phyloP scores from a whole-genome alignment of 2,888 invertebrate species.

The Andrena hattorfiana region DNA sequence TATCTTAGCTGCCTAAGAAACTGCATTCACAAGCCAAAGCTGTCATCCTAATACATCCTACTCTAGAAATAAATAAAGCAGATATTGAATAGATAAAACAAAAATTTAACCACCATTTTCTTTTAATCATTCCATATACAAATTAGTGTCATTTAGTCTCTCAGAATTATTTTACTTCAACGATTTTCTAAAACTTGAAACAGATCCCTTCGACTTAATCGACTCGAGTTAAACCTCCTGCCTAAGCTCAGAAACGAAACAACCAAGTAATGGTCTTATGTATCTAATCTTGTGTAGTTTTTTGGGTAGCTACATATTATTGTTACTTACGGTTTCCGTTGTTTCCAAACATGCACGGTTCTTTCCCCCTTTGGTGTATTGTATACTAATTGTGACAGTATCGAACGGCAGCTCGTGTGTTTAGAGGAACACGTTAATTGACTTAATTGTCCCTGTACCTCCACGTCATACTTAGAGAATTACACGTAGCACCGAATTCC shows the following conservation, averaged over 20 bases:
- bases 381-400: slow-evolving; percentile 35
- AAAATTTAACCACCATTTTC: too few relatives aligned
- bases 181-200: too few relatives aligned
- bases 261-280: too few relatives aligned
- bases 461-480: slow-evolving; percentile 47
- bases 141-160: too few relatives aligned
- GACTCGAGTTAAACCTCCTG: too few relatives aligned
- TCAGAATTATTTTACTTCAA: too few relatives aligned
- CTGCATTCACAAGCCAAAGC: neutral
- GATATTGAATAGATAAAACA: too few relatives aligned
- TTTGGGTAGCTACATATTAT: slow-evolving; percentile 11
- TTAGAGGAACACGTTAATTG: slow-evolving; percentile 35
- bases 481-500: slow-evolving; percentile 47
- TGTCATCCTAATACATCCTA: neutral
- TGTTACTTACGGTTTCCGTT: slow-evolving; percentile 16
- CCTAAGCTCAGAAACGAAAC: too few relatives aligned
- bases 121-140: too few relatives aligned
- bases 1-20: slow-evolving; percentile 14
- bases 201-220: too few relatives aligned
- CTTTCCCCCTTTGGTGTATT: slow-evolving; percentile 31
- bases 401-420: slow-evolving; percentile 22
- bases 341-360: slow-evolving; percentile 48
- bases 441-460: slow-evolving; percentile 33
- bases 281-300: neutral
- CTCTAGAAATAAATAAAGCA: too few relatives aligned